A percentile compares a stretch with the other conserved stretches of the same genome.
Conservation (phyloP, 1,140 invertebrate genomes). For the Bombus haemorrhoidalis region DNA sequence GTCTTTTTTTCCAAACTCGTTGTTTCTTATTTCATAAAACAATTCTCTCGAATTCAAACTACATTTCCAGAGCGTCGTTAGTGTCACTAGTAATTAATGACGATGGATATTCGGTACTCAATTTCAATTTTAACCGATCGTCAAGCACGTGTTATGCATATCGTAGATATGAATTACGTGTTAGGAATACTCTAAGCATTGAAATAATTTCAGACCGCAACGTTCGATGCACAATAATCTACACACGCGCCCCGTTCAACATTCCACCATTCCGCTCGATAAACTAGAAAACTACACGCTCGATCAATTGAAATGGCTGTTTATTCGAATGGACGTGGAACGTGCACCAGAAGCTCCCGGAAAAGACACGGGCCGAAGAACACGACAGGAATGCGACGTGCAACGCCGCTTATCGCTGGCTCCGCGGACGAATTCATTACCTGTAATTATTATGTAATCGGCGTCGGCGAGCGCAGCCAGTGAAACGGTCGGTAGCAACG, state of each 20-base stretch:
- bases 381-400: conserved; percentile 15
- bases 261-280: neutral
- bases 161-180: neutral
- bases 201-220: neutral
- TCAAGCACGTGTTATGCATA: neutral
- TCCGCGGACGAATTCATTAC: conserved; percentile 43
- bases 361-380: neutral
- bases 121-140: neutral
- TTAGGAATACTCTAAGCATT: neutral
- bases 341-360: neutral
- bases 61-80: no score
- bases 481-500: conserved; percentile 30
- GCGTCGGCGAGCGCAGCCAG: conserved; percentile 13
- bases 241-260: no score
- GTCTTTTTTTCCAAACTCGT: no score
- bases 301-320: neutral
- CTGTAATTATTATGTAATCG: conserved; percentile 56
- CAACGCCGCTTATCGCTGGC: neutral
- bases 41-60: no score
- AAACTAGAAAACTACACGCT: neutral
- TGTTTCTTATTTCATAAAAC: no score
- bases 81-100: no score
- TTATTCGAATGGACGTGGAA: neutral
- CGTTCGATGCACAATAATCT: neutral
- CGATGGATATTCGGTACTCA: neutral